Evolutionary conservation across 1,140 invertebrate genomes (phyloP).

Genomic region (Myzus persicae): DNA sequence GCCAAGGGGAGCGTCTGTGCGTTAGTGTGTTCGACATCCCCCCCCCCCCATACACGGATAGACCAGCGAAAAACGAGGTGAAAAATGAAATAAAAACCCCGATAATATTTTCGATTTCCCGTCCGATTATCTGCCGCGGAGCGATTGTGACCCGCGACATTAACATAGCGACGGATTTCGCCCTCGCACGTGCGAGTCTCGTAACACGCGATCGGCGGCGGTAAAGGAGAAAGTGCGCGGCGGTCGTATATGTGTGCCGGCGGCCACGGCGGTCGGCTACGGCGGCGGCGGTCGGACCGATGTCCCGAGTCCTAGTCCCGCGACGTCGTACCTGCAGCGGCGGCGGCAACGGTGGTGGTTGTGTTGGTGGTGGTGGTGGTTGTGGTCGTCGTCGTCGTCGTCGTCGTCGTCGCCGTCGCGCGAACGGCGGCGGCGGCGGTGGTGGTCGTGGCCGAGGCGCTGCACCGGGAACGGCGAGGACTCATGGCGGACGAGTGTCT

Average conservation of each 20-base stretch:
- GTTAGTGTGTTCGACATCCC: neutral
- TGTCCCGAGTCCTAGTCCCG: neutral
- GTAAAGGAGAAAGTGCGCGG: constrained; percentile 23
- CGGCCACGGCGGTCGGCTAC: neutral
- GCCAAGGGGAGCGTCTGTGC: neutral
- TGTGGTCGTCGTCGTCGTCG: neutral
- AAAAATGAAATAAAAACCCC: no score
- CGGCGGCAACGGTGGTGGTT: neutral
- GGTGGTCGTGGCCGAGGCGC: constrained; percentile 23
- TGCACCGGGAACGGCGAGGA: neutral
- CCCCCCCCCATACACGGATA: no score
- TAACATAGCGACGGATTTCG: no score
- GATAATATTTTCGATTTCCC: no score
- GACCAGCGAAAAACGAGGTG: no score
- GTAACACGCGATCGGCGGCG: constrained; percentile 2
- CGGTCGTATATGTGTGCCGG: neutral
- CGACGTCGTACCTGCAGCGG: neutral
- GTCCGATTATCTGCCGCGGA: no score
- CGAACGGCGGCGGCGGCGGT: constrained; percentile 29
- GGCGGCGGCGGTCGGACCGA: neutral
- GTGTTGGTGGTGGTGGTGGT: neutral
- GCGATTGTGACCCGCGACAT: no score
- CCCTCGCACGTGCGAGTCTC: neutral
- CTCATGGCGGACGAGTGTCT: neutral
- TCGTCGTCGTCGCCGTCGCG: constrained; percentile 17